These are phyloP conservation scores for Pitangus sulphuratus DNA, from an alignment of 2,797 vertebrate species.

Conservation along the genomic window DNA sequence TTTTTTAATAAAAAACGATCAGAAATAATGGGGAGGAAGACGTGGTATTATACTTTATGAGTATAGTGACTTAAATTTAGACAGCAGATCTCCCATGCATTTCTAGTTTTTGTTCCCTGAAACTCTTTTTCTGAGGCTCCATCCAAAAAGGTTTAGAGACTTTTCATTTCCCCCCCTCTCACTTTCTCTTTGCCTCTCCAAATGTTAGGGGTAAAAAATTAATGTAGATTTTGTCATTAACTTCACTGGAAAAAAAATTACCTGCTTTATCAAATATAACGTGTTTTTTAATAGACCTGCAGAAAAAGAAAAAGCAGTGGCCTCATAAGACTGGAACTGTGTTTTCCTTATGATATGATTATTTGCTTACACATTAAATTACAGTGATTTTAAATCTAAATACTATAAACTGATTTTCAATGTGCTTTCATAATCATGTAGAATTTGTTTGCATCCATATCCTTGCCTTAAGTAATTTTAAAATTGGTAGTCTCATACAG, in stretches of 20 bases:
- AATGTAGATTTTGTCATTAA: not conserved
- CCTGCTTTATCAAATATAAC: not conserved
- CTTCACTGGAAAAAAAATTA: not conserved
- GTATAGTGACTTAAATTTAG: not conserved
- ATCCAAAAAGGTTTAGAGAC: not conserved
- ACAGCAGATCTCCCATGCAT: not conserved
- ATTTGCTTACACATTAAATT: not conserved
- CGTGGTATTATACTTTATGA: not conserved
- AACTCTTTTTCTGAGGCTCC: not conserved
- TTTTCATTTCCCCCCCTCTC: not conserved
- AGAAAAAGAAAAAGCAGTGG: not conserved
- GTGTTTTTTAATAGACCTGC: not conserved
- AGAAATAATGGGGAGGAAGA: not conserved
- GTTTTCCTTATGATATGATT: not conserved
- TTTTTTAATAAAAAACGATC: not conserved
- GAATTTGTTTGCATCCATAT: not conserved
- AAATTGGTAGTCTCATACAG: not conserved
- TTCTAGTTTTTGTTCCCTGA: not conserved
- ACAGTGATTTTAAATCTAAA: not conserved
- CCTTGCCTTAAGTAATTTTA: not conserved
- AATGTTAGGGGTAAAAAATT: not conserved
- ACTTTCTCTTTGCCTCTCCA: not conserved
- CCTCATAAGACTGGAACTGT: not conserved
- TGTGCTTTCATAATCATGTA: not conserved
- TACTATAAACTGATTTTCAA: not conserved